Conservation (phyloP, 1,140 invertebrate genomes). For the silkworm (Bombyx mori) region DNA sequence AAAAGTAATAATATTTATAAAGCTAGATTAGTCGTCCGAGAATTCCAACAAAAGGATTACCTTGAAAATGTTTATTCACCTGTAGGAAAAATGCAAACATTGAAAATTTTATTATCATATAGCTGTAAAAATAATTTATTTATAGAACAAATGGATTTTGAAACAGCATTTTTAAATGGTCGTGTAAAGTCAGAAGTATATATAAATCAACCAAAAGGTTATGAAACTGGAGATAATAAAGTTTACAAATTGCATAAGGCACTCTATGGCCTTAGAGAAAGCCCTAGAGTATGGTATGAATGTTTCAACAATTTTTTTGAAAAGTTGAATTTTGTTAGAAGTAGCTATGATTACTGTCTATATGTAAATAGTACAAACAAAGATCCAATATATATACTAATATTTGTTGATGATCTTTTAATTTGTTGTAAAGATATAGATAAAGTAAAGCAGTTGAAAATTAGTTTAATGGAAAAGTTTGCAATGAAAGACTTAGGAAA, state of each 20-base stretch:
- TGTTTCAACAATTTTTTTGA: constrained; percentile 7
- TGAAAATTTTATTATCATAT: constrained; percentile 31
- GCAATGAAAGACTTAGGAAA: constrained; percentile 11
- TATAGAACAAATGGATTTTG: constrained; percentile 50
- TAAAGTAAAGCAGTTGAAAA: constrained; percentile 28
- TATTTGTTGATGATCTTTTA: constrained; percentile 26
- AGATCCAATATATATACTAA: constrained; percentile 20
- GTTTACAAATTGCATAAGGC: constrained; percentile 26
- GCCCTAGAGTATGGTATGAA: no score
- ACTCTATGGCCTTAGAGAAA: background rate
- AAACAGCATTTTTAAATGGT: constrained; percentile 38
- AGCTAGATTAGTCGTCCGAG: constrained; percentile 21
- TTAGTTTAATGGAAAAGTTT: background rate
- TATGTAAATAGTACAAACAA: constrained; percentile 13
- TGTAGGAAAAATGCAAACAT: constrained; percentile 21
- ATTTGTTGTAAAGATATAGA: constrained; percentile 25
- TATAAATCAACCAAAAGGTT: constrained; percentile 16
- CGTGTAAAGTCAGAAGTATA: constrained; percentile 41
- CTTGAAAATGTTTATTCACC: constrained; percentile 32
- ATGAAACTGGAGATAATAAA: constrained; percentile 18
- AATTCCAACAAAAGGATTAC: constrained; percentile 23
- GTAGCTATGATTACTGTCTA: constrained; percentile 27
- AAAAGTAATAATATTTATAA: constrained; percentile 30
- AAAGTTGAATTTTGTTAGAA: constrained; percentile 18
- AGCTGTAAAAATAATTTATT: constrained; percentile 26